Conservation (phyloP, 2,888 invertebrate genomes). For the Hypselothyrea guttata region DNA sequence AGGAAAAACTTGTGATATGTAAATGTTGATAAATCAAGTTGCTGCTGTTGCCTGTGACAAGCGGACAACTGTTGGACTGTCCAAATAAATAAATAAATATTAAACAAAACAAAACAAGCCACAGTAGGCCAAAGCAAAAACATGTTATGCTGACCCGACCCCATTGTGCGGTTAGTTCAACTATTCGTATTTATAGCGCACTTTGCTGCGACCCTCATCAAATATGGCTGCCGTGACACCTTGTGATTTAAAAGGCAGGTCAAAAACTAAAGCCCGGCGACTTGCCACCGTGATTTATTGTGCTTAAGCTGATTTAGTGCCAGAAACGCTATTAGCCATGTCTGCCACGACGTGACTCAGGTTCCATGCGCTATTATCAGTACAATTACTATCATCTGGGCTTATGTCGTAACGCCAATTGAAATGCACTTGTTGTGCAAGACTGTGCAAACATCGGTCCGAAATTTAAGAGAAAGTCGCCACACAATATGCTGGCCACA, state of each 20-base stretch:
- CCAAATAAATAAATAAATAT: constrained; percentile 72
- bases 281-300: constrained; percentile 61
- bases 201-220: constrained; percentile 61
- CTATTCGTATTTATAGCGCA: constrained; percentile 46
- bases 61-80: constrained; percentile 65
- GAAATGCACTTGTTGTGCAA: too few relatives aligned
- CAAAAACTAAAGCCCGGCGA: constrained; percentile 50
- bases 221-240: constrained; percentile 61
- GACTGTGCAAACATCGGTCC: too few relatives aligned
- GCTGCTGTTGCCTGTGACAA: constrained; percentile 64
- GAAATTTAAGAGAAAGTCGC: constrained; percentile 6
- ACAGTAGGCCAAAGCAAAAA: too few relatives aligned
- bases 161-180: constrained; percentile 37
- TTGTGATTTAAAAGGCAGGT: constrained; percentile 73
- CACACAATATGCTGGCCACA: constrained; percentile 52
- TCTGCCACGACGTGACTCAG: background rate
- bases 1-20: constrained; percentile 48
- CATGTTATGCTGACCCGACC: constrained; percentile 62
- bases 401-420: too few relatives aligned
- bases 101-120: constrained; percentile 47
- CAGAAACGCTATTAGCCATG: constrained; percentile 58
- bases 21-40: constrained; percentile 72
- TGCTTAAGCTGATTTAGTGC: constrained; percentile 62
- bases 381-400: too few relatives aligned
- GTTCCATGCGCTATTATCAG: too few relatives aligned